These are phyloP conservation scores for Mellivora capensis DNA, from an alignment of 2,113 vertebrate genomes.

Conservation along the genomic window DNA sequence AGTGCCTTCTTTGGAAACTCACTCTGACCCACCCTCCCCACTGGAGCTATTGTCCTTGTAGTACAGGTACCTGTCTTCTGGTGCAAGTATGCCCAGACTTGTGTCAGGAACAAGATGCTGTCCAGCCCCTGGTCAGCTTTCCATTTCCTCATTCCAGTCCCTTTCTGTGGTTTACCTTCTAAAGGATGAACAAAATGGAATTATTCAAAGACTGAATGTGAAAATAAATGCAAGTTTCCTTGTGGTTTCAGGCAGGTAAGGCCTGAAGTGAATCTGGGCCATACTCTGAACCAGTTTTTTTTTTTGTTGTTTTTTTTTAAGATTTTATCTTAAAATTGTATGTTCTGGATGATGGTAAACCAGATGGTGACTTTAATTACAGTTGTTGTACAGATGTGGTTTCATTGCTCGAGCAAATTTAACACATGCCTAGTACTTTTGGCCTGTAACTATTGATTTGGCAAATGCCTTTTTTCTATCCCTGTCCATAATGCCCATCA, in stretches of 20 bases:
- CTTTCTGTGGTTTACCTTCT: neutral
- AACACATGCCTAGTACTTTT: neutral
- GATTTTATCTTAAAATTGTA: too few species aligned
- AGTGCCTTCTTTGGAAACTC: neutral
- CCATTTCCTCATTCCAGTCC: neutral
- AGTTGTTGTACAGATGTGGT: neutral
- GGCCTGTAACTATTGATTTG: neutral
- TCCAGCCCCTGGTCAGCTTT: neutral
- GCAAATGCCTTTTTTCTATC: neutral
- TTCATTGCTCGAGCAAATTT: neutral
- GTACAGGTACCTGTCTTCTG: neutral
- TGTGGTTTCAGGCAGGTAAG: neutral
- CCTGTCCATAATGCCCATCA: neutral
- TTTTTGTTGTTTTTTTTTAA: too few species aligned
- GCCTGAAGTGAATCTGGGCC: neutral
- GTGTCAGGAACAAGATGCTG: neutral
- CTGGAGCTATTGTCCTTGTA: neutral
- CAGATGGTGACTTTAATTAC: neutral
- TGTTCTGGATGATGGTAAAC: too few species aligned
- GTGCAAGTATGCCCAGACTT: neutral
- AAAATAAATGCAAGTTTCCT: slow-evolving; percentile 16
- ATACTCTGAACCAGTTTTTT: neutral
- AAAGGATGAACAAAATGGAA: neutral
- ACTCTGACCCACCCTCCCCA: neutral
- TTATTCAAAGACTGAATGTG: neutral